A percentile compares a stretch with the other conserved stretches of the same genome.
Conservation (phyloP, 2,888 invertebrate species). For the Heliconius hortense region DNA sequence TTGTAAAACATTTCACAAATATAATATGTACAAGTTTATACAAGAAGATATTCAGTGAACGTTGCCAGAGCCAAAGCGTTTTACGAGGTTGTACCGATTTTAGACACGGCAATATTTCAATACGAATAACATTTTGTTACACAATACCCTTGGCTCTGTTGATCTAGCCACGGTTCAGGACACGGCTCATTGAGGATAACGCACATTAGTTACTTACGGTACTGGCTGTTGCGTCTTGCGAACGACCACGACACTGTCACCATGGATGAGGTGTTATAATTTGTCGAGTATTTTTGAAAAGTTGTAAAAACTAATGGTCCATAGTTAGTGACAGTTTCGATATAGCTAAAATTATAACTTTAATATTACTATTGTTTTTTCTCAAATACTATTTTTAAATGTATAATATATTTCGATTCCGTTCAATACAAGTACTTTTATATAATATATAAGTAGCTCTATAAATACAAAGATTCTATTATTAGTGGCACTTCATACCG, state of each 20-base stretch:
- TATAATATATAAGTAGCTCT: neutral
- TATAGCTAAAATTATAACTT: neutral
- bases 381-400: neutral
- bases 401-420: neutral
- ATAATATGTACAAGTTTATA: conserved; percentile 33
- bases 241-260: conserved; percentile 42
- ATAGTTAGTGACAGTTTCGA: neutral
- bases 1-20: conserved; percentile 38
- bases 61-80: conserved; percentile 36
- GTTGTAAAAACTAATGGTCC: neutral
- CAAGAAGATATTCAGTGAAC: conserved; percentile 35
- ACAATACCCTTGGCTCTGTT: conserved; percentile 64
- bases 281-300: neutral
- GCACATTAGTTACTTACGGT: conserved; percentile 46
- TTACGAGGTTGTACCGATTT: conserved; percentile 41
- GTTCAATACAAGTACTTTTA: neutral
- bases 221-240: conserved; percentile 60
- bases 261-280: conserved; percentile 49
- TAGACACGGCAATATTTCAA: conserved; percentile 43
- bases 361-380: neutral
- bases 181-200: conserved; percentile 59
- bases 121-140: conserved; percentile 54
- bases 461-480: conserved; percentile 45
- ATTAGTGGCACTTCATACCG: conserved; percentile 58
- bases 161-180: conserved; percentile 56